Base-by-base conservation (phyloP, 2,888 invertebrate species). In the Oasisia sp. region DNA sequence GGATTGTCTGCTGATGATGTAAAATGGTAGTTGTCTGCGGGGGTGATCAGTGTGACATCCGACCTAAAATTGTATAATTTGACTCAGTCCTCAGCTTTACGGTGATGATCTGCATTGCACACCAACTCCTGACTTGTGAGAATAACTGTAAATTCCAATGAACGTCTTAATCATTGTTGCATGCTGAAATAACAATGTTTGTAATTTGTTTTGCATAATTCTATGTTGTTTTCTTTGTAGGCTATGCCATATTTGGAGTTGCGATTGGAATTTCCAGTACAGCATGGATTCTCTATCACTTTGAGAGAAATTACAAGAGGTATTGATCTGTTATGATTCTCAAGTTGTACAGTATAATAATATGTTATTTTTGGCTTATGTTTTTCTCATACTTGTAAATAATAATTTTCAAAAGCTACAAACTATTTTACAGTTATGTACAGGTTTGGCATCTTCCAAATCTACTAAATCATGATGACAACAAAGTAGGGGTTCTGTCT, bases 181-280 rank as follows among this genome's bases (percentile, higher is more conserved):
- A 19, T 74, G 74, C 74, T 74, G 27, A 74, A 74, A 74, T 74
- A 74, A 74, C n/a, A 74, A 0, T 32, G 19, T 90, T 32, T 27
- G 14, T 90, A 38, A 38, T 90, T 90, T 89, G 32, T 89, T 90
- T 90, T 90, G 1, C 8, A 74, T 74, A 27, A 27, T 74, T 9
- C 19, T 32, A 38, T 91, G 45, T 92, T 56, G 56, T 90, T 32
- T 91, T 58, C 91, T 56, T 19, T 74, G 74, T 90, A 93, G 93
- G 93, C 9, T 93, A 93, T 90, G 92, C 92, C n/a, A 92, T 90
- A 56, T 93, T 93, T 91, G 93, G 92, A 19, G 32, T 91, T n/a
- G 90, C 92, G 44, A 8, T 89, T 89, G 93, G 89, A 12, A 89
- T 93, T 11, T 92, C 93, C 4, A 91, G 45, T 50, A 27, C 89